Conservation (phyloP, 2,113 vertebrate species). For the Neolamprologus sp. region DNA sequence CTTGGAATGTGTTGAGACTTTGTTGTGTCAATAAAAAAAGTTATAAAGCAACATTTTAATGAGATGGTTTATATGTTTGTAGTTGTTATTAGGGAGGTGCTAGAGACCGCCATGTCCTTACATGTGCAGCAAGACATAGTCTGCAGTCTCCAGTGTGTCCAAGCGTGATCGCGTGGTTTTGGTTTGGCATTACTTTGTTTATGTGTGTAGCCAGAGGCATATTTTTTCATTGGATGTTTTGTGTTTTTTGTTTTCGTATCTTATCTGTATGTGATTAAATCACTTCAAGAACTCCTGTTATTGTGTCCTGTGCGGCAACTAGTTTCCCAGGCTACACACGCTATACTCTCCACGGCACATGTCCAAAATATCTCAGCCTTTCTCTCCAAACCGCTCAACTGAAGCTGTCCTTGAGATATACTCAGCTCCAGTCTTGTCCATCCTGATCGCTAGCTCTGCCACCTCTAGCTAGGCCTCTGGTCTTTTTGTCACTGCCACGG, state of each 20-base stretch:
- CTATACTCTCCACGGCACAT: not conserved
- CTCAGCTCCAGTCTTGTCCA: not conserved
- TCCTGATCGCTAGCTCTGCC: not conserved
- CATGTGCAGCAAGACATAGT: not conserved
- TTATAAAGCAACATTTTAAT: not conserved
- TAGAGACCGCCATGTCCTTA: not conserved
- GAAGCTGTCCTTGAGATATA: not conserved
- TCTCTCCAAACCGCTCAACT: not conserved
- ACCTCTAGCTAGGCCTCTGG: not conserved
- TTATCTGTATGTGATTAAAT: not conserved
- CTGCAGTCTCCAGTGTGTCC: not conserved
- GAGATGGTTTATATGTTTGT: not conserved
- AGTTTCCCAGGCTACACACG: not conserved
- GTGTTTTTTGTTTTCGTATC: not conserved
- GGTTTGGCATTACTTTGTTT: not conserved
- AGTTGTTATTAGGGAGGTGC: not conserved
- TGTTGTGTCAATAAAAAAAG: not conserved
- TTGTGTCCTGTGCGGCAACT: not conserved
- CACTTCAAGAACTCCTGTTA: not conserved
- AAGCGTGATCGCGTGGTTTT: not conserved
- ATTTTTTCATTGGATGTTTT: not conserved
- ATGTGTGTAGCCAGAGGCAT: not conserved
- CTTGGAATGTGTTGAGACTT: not conserved
- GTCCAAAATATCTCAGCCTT: not conserved
- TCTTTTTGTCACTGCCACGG: not conserved